Conservation (phyloP, 2,797 vertebrate species). For the Neopelma chrysocephalum region DNA sequence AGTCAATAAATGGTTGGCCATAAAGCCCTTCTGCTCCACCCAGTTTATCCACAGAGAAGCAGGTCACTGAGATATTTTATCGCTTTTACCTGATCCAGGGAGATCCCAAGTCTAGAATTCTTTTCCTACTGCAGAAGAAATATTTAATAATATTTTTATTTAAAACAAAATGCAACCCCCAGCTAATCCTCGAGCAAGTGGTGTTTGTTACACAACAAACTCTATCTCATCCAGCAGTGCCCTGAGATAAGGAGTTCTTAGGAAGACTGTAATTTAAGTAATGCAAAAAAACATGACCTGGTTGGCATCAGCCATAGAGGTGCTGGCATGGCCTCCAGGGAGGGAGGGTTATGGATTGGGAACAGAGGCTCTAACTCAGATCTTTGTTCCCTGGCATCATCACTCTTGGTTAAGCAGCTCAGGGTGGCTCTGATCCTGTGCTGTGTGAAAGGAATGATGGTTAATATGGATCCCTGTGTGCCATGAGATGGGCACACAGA, state of each 20-base stretch:
- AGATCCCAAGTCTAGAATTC: background rate
- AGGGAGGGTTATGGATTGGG: background rate
- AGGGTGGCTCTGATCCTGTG: background rate
- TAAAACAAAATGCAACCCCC: background rate
- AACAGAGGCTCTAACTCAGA: rapidly evolving
- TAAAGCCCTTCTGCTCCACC: background rate
- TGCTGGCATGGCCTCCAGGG: background rate
- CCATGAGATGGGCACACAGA: background rate
- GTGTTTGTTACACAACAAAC: rapidly evolving
- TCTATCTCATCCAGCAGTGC: background rate
- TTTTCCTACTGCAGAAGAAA: background rate
- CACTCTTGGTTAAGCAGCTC: background rate
- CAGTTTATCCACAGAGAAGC: background rate
- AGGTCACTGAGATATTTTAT: background rate
- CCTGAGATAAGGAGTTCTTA: background rate
- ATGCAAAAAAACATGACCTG: background rate
- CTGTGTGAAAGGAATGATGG: rapidly evolving
- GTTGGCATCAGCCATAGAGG: background rate
- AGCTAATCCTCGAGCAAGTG: background rate
- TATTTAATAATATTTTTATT: background rate
- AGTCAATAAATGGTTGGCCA: background rate
- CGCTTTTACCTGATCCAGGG: background rate
- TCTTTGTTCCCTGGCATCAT: background rate
- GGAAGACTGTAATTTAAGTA: too few relatives aligned
- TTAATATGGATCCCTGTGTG: rapidly evolving